Conservation (phyloP, 2,888 invertebrate genomes). For the Chalcosyrphus nemorum region DNA sequence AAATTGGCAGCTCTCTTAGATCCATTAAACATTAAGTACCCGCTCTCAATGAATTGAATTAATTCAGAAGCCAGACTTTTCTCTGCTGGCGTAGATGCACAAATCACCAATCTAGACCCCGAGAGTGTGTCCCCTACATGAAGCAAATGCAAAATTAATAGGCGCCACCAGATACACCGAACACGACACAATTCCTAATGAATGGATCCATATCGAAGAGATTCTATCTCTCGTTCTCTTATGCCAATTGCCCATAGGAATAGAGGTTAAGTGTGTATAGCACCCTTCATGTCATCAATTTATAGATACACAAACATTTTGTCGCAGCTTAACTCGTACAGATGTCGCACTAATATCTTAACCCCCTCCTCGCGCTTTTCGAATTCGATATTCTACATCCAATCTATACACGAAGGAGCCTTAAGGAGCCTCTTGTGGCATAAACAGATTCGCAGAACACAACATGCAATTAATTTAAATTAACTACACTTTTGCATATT, state of each 20-base stretch:
- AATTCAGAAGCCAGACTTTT: background rate
- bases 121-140: background rate
- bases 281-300: slow-evolving; percentile 67
- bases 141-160: slow-evolving; percentile 32
- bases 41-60: background rate
- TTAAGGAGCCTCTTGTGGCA: slow-evolving; percentile 37
- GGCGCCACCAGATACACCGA: slow-evolving; percentile 61
- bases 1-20: background rate
- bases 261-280: slow-evolving; percentile 70
- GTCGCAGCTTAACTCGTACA: slow-evolving; percentile 48
- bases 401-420: too few species aligned
- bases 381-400: slow-evolving; percentile 27
- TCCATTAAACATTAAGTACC: background rate
- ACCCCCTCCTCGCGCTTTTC: slow-evolving; percentile 32
- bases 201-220: slow-evolving; percentile 60
- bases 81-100: slow-evolving; percentile 26
- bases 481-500: slow-evolving; percentile 71
- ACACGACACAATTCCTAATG: slow-evolving; percentile 44
- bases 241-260: slow-evolving; percentile 57
- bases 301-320: slow-evolving; percentile 41
- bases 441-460: slow-evolving; percentile 65
- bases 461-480: slow-evolving; percentile 73
- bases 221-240: slow-evolving; percentile 51
- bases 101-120: slow-evolving; percentile 22
- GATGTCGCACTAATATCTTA: slow-evolving; percentile 67